Conservation (phyloP, 2,113 vertebrate genomes). For the Centropristis striata region DNA sequence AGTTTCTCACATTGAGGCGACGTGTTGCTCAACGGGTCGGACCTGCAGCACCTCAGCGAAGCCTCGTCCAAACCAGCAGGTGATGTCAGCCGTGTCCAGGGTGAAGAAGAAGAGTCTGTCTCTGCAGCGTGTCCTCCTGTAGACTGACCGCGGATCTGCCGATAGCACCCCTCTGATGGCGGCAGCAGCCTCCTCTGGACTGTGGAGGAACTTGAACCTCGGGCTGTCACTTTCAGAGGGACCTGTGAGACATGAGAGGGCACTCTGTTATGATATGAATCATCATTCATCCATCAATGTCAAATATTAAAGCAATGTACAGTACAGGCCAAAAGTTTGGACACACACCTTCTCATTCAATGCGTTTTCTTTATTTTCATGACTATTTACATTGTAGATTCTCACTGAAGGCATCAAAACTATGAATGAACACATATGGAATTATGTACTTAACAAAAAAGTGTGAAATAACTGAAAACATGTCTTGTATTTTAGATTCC, state of each 20-base stretch:
- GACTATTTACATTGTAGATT: too few relatives aligned
- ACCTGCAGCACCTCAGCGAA: constrained; percentile 91
- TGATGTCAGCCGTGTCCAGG: constrained; percentile 88
- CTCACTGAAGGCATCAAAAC: too few relatives aligned
- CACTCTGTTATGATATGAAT: not conserved
- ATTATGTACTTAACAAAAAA: too few relatives aligned
- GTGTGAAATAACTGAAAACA: too few relatives aligned
- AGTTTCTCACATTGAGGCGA: not conserved
- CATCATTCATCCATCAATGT: not conserved
- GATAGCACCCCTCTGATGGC: constrained; percentile 88
- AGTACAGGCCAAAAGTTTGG: too few relatives aligned
- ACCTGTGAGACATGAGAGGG: constrained; percentile 48
- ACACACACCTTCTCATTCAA: too few relatives aligned
- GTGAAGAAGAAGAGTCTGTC: constrained; percentile 88
- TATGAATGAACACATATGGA: too few relatives aligned
- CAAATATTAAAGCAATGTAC: not conserved
- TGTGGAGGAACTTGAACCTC: constrained; percentile 86
- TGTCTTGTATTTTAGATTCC: too few relatives aligned
- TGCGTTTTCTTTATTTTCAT: too few relatives aligned
- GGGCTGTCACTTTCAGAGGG: constrained; percentile 53
- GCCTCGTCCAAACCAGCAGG: constrained; percentile 91
- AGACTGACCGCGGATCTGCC: constrained; percentile 92
- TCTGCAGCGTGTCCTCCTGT: constrained; percentile 86
- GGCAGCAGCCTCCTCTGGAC: constrained; percentile 84
- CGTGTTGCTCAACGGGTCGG: constrained; percentile 60